phyloP scores from a whole-genome alignment of 2,113 vertebrate genomes.

The Hemichromis elongatus region DNA sequence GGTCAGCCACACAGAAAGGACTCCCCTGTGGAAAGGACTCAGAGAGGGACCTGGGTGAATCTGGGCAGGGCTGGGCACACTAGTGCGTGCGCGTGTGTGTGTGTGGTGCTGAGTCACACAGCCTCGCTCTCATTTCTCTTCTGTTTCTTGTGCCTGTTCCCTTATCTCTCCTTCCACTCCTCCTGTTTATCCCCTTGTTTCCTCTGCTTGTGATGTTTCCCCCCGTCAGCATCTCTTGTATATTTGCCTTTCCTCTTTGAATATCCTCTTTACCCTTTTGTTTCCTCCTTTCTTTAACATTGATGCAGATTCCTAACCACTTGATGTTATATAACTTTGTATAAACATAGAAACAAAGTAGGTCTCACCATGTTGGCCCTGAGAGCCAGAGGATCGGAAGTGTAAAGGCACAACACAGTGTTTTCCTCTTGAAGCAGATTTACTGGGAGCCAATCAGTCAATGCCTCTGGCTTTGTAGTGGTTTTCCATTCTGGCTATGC shows the following conservation, averaged over 20 bases:
- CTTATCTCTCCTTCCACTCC: slow-evolving; percentile 38
- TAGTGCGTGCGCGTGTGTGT: not conserved
- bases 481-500: not conserved
- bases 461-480: slow-evolving; percentile 31
- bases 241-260: not conserved
- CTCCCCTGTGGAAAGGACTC: slow-evolving; percentile 18
- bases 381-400: not conserved
- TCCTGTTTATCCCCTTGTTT: slow-evolving; percentile 16
- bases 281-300: not conserved
- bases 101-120: slow-evolving; percentile 53
- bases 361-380: not conserved
- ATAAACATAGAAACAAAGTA: slow-evolving; percentile 31
- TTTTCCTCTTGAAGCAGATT: slow-evolving; percentile 40
- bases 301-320: not conserved
- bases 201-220: slow-evolving; percentile 11
- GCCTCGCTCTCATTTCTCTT: slow-evolving; percentile 14
- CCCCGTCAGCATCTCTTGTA: not conserved
- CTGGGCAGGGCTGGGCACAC: slow-evolving; percentile 4
- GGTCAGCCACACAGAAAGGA: slow-evolving; percentile 15
- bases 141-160: not conserved
- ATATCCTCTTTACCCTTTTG: slow-evolving; percentile 2
- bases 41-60: slow-evolving; percentile 22
- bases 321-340: not conserved
- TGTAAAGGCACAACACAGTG: slow-evolving; percentile 2
- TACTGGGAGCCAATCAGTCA: slow-evolving; percentile 29